Evolutionary conservation across 2,888 invertebrate genomes (phyloP).

Genomic region (Trichogramma dendrolimi): DNA sequence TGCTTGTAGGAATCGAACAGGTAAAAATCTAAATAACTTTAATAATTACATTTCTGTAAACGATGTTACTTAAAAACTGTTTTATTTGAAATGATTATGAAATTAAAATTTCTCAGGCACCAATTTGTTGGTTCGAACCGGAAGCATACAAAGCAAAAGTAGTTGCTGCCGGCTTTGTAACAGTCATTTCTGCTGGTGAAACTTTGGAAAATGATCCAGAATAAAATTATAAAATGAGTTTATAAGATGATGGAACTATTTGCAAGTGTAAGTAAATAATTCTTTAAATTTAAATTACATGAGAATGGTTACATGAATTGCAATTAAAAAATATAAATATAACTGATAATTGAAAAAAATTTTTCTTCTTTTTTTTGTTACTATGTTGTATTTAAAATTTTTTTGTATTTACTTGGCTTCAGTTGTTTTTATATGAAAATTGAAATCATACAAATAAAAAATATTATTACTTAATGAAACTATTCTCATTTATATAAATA

Average conservation of each 20-base stretch:
- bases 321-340: neutral
- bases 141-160: slow-evolving; percentile 49
- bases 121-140: slow-evolving; percentile 53
- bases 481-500: neutral
- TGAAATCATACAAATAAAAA: slow-evolving; percentile 11
- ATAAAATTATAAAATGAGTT: slow-evolving; percentile 26
- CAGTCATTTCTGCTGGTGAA: slow-evolving; percentile 44
- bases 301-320: neutral
- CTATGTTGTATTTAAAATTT: neutral
- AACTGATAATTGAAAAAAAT: slow-evolving; percentile 11
- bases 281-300: no score
- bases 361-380: slow-evolving; percentile 8
- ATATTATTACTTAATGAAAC: no score
- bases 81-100: neutral
- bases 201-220: slow-evolving; percentile 45
- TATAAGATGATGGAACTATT: neutral
- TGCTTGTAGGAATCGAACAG: slow-evolving; percentile 33
- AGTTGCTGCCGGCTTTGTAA: slow-evolving; percentile 46
- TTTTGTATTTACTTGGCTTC: neutral
- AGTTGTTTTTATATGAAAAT: slow-evolving; percentile 18
- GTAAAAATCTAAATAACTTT: slow-evolving; percentile 26
- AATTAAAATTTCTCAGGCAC: slow-evolving; percentile 38
- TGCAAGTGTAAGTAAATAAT: neutral
- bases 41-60: slow-evolving; percentile 1
- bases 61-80: neutral